phyloP scores from a whole-genome alignment of 2,888 invertebrate species.

The Cremastinae sp. region DNA sequence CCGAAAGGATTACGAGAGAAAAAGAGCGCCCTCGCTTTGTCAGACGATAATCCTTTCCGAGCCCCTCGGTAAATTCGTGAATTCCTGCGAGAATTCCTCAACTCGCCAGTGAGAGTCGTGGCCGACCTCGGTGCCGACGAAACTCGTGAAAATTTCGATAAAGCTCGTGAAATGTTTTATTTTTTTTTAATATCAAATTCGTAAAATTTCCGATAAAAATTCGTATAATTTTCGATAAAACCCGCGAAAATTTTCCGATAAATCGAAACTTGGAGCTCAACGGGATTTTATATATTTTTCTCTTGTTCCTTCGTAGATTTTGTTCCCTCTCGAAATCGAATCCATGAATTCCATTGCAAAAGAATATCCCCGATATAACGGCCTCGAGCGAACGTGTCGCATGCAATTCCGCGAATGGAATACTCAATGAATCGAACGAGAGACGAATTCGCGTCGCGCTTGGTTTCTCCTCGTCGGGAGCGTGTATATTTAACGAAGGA shows the following conservation, averaged over 20 bases:
- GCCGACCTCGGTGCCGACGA: slow-evolving; percentile 5
- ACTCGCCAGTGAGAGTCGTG: slow-evolving; percentile 46
- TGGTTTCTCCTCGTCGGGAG: slow-evolving; percentile 40
- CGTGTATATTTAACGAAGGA: slow-evolving; percentile 58
- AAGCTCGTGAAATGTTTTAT: background rate
- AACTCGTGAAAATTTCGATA: slow-evolving; percentile 25
- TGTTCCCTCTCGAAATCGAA: slow-evolving; percentile 57
- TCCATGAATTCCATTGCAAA: slow-evolving; percentile 66
- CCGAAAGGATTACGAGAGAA: slow-evolving; percentile 70
- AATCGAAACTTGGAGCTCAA: background rate
- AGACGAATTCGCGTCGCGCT: slow-evolving; percentile 65
- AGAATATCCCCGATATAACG: slow-evolving; percentile 56
- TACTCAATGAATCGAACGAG: slow-evolving; percentile 70
- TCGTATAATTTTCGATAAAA: background rate
- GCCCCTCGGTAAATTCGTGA: slow-evolving; percentile 60
- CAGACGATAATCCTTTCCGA: slow-evolving; percentile 68
- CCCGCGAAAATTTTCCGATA: background rate
- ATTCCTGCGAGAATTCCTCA: slow-evolving; percentile 44
- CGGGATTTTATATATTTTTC: background rate
- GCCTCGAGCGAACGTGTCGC: slow-evolving; percentile 58
- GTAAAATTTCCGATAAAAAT: no score
- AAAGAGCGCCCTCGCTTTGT: slow-evolving; percentile 62
- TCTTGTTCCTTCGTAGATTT: background rate
- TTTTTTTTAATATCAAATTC: no score
- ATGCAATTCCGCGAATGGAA: slow-evolving; percentile 71